phyloP scores from a whole-genome alignment of 2,797 vertebrate genomes.

The Acomys russatus region DNA sequence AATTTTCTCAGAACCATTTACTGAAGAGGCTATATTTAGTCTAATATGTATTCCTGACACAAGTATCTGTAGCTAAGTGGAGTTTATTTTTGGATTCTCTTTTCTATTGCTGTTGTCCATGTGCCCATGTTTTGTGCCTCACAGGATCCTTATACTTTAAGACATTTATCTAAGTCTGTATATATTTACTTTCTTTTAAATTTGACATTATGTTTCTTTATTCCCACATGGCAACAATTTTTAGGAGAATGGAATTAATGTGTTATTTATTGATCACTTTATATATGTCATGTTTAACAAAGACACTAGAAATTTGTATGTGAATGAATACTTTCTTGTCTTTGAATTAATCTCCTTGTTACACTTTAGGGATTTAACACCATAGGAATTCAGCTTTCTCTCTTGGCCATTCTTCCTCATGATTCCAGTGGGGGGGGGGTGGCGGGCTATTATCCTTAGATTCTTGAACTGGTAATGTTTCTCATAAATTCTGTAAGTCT shows the following conservation, averaged over 20 bases:
- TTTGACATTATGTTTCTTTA: not conserved
- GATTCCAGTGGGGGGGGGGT: not conserved
- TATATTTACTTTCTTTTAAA: not conserved
- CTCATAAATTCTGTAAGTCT: not conserved
- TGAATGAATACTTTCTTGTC: not conserved
- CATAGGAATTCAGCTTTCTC: conserved; percentile 33
- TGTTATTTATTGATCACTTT: not conserved
- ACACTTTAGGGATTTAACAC: conserved; percentile 49
- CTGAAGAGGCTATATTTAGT: not conserved
- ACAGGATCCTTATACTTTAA: not conserved
- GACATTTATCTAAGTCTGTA: not conserved
- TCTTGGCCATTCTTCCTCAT: not conserved
- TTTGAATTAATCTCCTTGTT: not conserved
- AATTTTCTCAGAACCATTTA: not conserved
- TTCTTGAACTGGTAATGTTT: not conserved
- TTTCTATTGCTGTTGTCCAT: not conserved
- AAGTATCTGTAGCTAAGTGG: not conserved
- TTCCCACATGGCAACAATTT: not conserved
- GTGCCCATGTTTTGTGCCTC: not conserved
- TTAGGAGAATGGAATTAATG: not conserved
- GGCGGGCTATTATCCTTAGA: not conserved
- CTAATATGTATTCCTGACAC: not conserved
- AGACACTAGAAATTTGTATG: not conserved
- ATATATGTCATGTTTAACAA: not conserved
- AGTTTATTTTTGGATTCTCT: not conserved